These are phyloP conservation scores for Drosophila paulistorum DNA, from an alignment of 1,140 invertebrate species.

Conservation along the genomic window DNA sequence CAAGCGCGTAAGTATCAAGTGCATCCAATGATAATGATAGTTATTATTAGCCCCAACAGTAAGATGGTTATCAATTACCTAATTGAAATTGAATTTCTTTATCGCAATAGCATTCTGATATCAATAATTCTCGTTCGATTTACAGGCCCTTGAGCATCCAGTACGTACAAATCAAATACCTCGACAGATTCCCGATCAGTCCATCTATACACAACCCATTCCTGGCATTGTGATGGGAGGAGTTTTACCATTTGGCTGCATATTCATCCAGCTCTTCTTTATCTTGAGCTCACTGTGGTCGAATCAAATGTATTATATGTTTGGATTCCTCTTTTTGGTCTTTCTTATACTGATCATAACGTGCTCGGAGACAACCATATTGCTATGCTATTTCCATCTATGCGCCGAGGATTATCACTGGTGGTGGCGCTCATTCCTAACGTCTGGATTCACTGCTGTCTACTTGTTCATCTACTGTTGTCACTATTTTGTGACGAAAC, in stretches of 20 bases:
- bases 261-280: constrained; percentile 99
- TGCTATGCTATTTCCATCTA: constrained; percentile 99
- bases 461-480: constrained; percentile 99
- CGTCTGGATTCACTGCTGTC: constrained; percentile 98
- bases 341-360: constrained; percentile 99
- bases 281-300: constrained; percentile 99
- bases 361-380: constrained; percentile 98
- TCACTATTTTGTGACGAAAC: constrained; percentile 97
- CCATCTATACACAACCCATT: constrained; percentile 97
- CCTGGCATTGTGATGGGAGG: constrained; percentile 98
- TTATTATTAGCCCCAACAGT: no score
- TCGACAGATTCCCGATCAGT: constrained; percentile 98
- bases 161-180: constrained; percentile 99
- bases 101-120: no score
- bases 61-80: not conserved
- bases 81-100: no score
- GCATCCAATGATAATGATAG: no score
- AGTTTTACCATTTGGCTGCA: constrained; percentile 99
- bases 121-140: constrained; percentile 28
- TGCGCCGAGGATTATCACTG: constrained; percentile 97
- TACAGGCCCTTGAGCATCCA: constrained; percentile 95
- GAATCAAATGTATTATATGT: constrained; percentile 99
- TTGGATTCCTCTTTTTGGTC: constrained; percentile 98
- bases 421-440: constrained; percentile 94
- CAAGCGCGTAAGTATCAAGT: constrained; percentile 89